A percentile compares a stretch with the other conserved stretches of the same genome.
phyloP scores from a whole-genome alignment of 2,113 vertebrate species.

The Leptosomus discolor region DNA sequence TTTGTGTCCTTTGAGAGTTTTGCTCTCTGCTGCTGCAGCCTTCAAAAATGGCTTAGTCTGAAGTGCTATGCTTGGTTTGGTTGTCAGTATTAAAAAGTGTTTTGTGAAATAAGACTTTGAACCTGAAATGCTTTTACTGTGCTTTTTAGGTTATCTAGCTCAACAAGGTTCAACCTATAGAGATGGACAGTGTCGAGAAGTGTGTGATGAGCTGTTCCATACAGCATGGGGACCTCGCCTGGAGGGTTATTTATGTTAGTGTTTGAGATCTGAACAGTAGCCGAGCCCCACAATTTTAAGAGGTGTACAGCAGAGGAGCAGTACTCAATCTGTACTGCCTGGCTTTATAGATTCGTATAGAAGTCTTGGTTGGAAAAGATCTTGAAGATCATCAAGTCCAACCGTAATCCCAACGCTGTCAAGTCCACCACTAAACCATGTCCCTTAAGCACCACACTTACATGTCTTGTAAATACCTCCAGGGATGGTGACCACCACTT shows the following conservation, averaged over 20 bases:
- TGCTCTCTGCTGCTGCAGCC: not conserved
- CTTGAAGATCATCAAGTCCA: accelerated
- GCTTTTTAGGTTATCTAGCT: not conserved
- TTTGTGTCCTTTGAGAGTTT: not conserved
- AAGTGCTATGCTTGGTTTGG: not conserved
- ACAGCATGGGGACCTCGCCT: not conserved
- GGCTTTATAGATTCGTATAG: not conserved
- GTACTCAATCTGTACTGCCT: not conserved
- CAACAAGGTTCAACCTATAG: not conserved
- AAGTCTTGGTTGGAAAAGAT: not conserved
- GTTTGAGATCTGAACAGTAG: not conserved
- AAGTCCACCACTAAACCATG: not conserved
- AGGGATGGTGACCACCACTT: no score
- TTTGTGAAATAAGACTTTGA: not conserved
- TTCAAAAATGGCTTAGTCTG: not conserved
- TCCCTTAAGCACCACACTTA: no score
- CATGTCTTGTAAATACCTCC: not conserved
- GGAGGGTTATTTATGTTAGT: not conserved
- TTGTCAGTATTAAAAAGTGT: not conserved
- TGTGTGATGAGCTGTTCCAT: not conserved
- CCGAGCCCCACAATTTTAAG: not conserved
- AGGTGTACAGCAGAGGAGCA: not conserved
- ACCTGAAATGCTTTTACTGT: not conserved
- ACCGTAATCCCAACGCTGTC: accelerated
- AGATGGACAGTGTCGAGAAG: not conserved